phyloP scores from a whole-genome alignment of 2,113 vertebrate genomes.

The Taurulus bubalis region DNA sequence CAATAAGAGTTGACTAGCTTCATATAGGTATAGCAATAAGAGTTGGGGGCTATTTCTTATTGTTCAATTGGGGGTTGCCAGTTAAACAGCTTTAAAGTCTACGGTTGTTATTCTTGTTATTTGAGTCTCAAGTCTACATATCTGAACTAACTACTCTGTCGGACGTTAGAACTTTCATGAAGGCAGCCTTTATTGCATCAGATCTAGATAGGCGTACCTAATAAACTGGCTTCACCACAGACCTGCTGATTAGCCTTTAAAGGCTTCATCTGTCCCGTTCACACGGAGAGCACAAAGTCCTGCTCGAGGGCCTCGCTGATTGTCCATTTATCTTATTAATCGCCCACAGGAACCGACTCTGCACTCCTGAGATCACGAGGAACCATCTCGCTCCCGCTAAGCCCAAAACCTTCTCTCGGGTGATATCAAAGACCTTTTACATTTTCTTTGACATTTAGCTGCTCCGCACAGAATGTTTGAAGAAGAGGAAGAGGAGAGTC shows the following conservation, averaged over 20 bases:
- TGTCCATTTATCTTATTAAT: constrained; percentile 1
- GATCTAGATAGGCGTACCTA: neutral
- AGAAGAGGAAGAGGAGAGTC: neutral
- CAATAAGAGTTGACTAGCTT: too few species aligned
- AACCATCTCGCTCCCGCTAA: neutral
- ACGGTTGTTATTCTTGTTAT: too few species aligned
- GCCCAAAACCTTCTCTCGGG: neutral
- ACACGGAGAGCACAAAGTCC: neutral
- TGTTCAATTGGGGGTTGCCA: too few species aligned
- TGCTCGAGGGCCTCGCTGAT: neutral
- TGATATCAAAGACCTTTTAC: neutral
- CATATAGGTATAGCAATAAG: too few species aligned
- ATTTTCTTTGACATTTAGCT: neutral
- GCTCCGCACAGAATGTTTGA: neutral
- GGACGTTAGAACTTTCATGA: neutral
- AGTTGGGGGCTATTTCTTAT: too few species aligned
- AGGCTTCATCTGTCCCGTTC: neutral
- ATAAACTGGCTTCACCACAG: neutral
- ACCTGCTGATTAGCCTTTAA: neutral
- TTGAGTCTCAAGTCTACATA: too few species aligned
- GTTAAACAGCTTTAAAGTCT: too few species aligned
- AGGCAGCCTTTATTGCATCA: neutral
- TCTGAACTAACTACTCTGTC: too few species aligned
- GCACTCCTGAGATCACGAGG: neutral
- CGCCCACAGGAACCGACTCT: constrained; percentile 18